Conservation (phyloP, 2,113 vertebrate genomes). For the human (Homo sapiens) region DNA sequence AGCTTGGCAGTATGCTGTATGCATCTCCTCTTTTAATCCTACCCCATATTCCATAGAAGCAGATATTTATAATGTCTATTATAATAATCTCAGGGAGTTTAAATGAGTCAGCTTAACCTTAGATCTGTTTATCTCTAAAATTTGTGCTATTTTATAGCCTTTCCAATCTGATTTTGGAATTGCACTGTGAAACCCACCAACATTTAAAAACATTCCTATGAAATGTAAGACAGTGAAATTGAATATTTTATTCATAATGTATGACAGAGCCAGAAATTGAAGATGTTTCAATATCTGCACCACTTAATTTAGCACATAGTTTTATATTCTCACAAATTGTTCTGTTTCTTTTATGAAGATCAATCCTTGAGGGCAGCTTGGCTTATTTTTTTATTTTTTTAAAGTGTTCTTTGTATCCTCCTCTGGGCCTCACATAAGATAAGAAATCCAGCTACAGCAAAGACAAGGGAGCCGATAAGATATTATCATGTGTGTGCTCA, state of each 20-base stretch:
- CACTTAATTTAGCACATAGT: conserved; percentile 40
- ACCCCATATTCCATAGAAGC: background rate
- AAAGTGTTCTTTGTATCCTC: background rate
- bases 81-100: conserved; percentile 20
- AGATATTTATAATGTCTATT: conserved; percentile 41
- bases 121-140: conserved; percentile 7
- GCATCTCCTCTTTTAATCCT: conserved; percentile 6
- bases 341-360: conserved; percentile 36
- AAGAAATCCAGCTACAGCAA: conserved; percentile 19
- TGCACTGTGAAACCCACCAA: background rate
- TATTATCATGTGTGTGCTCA: background rate
- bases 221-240: background rate
- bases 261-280: conserved; percentile 31
- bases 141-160: conserved; percentile 8
- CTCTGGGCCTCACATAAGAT: background rate
- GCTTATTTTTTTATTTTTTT: background rate
- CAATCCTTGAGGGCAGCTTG: background rate
- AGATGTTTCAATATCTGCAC: conserved; percentile 52
- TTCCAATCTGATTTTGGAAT: conserved; percentile 37
- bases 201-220: conserved; percentile 37
- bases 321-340: conserved; percentile 60
- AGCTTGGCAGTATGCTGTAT: background rate
- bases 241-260: conserved; percentile 65
- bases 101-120: conserved; percentile 11
- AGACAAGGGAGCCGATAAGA: background rate